A percentile compares a stretch with the other conserved stretches of the same genome.
phyloP scores from a whole-genome alignment of 2,797 vertebrate genomes.

The Setipinna tenuifilis region DNA sequence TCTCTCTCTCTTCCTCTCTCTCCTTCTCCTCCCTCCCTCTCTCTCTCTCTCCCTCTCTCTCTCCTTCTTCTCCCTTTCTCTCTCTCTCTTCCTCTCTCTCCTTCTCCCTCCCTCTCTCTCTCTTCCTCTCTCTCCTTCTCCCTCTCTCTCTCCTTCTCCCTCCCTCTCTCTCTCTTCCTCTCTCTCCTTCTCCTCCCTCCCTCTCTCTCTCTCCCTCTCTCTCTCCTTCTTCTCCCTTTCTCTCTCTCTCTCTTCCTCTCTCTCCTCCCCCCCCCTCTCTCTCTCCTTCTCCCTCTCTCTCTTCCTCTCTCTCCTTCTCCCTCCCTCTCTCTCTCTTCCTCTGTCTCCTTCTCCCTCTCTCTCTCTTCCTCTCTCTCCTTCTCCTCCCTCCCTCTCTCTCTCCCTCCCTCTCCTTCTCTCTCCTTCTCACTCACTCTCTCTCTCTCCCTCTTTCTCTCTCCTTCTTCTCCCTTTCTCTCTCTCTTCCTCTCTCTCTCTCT shows the following conservation, averaged over 20 bases:
- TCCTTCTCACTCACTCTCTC: neutral
- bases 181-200: conserved; percentile 39
- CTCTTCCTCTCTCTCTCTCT: no score
- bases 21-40: conserved; percentile 33
- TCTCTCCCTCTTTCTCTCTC: conserved; percentile 7
- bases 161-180: conserved; percentile 33
- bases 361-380: neutral
- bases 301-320: neutral
- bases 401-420: conserved; percentile 18
- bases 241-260: neutral
- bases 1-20: conserved; percentile 21
- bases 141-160: conserved; percentile 29
- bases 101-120: neutral
- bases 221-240: neutral
- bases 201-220: conserved; percentile 27
- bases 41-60: conserved; percentile 22
- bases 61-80: neutral
- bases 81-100: no score
- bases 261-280: conserved; percentile 14
- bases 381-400: neutral
- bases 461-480: neutral
- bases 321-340: neutral
- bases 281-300: neutral
- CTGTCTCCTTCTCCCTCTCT: neutral
- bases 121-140: conserved; percentile 30